Evolutionary conservation across 2,888 invertebrate species (phyloP), one percentile per base, ranked within the genome.

Genomic region (Drosophila suboccidentalis): DNA sequence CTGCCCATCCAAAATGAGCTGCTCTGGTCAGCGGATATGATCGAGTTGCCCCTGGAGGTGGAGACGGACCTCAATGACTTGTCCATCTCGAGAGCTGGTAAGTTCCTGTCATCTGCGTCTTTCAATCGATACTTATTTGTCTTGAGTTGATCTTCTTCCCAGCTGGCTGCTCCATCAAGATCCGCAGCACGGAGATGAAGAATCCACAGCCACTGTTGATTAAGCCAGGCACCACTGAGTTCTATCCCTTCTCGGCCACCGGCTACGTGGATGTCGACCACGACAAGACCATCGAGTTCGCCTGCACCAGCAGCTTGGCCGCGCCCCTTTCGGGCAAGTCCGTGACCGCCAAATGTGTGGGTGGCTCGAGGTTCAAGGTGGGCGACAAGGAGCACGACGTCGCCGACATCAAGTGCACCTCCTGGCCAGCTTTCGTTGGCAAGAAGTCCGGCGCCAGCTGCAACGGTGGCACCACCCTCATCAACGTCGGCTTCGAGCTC

Each of bases 121-220:
- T 13, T 2, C 1, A 2, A 19, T 19, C 26, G 4, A 39, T 9
- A 15, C 19, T 32, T 15, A 34, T n/a, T 1, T 1, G 2, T 1
- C 15, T n/a, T 13, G 6, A 19, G 2, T 9, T 26, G 3, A 10
- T 49, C 19, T 38, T 2, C 8, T 32, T 44, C 8, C 6, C 17
- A 86, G 87, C 82, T 57, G 67, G 66, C 22, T 86, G 86, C 34
- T 74, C 85, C 8, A 83, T 86, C 11, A 80, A 81, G 60, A 78
- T 86, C 6, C 64, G 87, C 5, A 75, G 86, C 54, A 61, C 75
- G 1, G 78, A 85, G 51, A 65, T 88, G 54, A 83, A 85, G 62
- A 94, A 94, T 59, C 95, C 95, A 0, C 94, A 95, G 82, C 95
- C 95, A 0, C 91, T 95, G 51, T 93, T 94, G 69, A 82, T 95